Evolutionary conservation across 2,888 invertebrate species (phyloP), one percentile per base, ranked within the genome.

Genomic region (Drosophila neotestacea): DNA sequence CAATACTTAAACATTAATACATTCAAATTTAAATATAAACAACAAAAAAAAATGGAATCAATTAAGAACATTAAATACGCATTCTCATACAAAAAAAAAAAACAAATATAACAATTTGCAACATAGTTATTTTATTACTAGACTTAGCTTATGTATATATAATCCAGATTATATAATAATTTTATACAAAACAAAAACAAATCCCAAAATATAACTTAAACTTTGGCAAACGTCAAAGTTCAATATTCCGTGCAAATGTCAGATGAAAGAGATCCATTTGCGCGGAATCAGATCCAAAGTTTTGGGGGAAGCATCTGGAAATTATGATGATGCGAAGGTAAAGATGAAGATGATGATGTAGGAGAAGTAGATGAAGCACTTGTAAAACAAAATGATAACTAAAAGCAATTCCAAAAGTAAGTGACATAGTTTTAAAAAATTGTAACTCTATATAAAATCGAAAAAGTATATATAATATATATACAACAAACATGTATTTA

Each of bases 1-100:
- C 92, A 92, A 92, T 92, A 92, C 91, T 92, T 91, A 91, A 91
- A 89, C 81, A 86, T 90, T 83, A 87, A 85, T 82, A 78, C 83
- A 89, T 79, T 85, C 86, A 73, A 80, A 80, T 81, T 78, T 80
- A 79, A 70, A 66, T 56, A 70, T 60, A 73, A 73, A 79, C 70
- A 65, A 62, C 60, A 61, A 70, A 47, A 59, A 42, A 66, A 79
- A 65, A 70, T 69, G n/a, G 34, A 56, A 58, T 74, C 70, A 77
- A 74, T 72, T 66, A 63, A 70, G 44, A 61, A 64, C 73, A 76
- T 70, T 74, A 52, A 75, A 73, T 56, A 70, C 71, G 73, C 67
- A 71, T 72, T 73, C 73, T 70, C 75, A 87, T 61, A 72, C 6
- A 32, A 32, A 62, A 70, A 80, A 67, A 76, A 70, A 54, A 75